Evolutionary conservation across 2,113 vertebrate genomes (phyloP), one percentile per base, ranked within the genome.

Genomic region (Trematomus loennbergii): DNA sequence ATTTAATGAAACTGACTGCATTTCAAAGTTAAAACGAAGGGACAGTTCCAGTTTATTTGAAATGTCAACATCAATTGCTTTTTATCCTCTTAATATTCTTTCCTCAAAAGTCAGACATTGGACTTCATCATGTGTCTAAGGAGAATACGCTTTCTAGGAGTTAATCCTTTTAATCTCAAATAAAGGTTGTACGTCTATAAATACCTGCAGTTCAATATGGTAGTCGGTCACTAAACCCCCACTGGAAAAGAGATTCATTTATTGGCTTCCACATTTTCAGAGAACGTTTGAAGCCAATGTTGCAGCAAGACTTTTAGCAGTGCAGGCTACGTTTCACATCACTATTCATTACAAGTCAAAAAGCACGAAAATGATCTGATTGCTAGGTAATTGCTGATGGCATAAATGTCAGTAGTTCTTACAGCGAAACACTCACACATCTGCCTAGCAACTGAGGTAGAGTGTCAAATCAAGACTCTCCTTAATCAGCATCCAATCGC

Each of bases 201-300:
- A 90, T 89, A 82, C 45, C 64, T 72, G 43, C 12, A 10, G 29
- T 61, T 83, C 53, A 62, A 80, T 86, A 82, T 71, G 53, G 53
- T 75, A 82, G 79, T 58, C 18, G 2, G 29, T 72, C 43, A 46
- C 46, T 22, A 59, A 84, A 68, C n/a, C 63, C 74, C 54, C 79
- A 66, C 48, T 55, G 76, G 67, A 79, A 36, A 69, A 77, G 18
- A 64, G 29, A 70, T 52, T 20, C 18, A 74, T 71, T 83, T 43
- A 82, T 78, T 20, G 71, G 45, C 68, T 36, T 57, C 52, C 43
- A 68, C 22, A 25, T 50, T 40, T 72, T 71, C 10, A 53, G 29
- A 53, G 13, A 52, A 79, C 36, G 72, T 40, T 63, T 60, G 0
- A n/a, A 50, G 50, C 16, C 58, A 13, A 11, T 4, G 16, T n/a